Evolutionary conservation across 1,140 invertebrate genomes (phyloP), one percentile per base, ranked within the genome.

Genomic region (Drosophila pallidifrons): DNA sequence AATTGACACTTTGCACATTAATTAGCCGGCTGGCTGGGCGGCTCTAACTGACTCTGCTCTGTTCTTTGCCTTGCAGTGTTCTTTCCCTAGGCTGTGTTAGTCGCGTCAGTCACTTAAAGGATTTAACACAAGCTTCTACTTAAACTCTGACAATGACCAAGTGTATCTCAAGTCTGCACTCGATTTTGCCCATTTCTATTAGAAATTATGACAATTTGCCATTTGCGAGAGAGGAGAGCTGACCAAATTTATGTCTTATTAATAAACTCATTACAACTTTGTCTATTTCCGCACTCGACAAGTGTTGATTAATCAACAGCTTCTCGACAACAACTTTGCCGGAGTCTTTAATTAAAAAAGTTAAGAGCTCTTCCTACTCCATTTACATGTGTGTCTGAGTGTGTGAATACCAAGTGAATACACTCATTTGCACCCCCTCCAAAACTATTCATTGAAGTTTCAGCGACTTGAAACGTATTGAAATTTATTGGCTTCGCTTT

Each of bases 1-100:
- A 89, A 89, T 89, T 85, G 85, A 90, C 85, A 89, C 81, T 89
- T 85, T 90, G 75, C 85, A 79, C 85, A 89, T 89, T 89, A 89
- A 89, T 89, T 89, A 89, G 78, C 68, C 61, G 47, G 45, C 60
- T 72, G 79, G 64, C 75, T n/a, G 13, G 7, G 35, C 0, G 20
- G 20, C 20, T 25, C 20, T 25, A 25, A 25, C 61, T 32, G 11
- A 43, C 8, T 55, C 13, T 66, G 5, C 15, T n/a, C 15, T 25
- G 4, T 4, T 25, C 5, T 8, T 7, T 25, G 28, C 25, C 51
- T 10, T 11, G 20, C 11, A 25, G 20, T 25, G 3, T 25, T 25
- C 20, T 25, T 25, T 25, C 20, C 20, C 20, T 38, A 45, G 32
- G 43, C 15, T 28, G 15, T 11, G 15, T 7, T 51, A 43, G 66